Evolutionary conservation across 2,888 invertebrate species (phyloP), one percentile per base, ranked within the genome.

Genomic region (Alloscopus bannaensis): DNA sequence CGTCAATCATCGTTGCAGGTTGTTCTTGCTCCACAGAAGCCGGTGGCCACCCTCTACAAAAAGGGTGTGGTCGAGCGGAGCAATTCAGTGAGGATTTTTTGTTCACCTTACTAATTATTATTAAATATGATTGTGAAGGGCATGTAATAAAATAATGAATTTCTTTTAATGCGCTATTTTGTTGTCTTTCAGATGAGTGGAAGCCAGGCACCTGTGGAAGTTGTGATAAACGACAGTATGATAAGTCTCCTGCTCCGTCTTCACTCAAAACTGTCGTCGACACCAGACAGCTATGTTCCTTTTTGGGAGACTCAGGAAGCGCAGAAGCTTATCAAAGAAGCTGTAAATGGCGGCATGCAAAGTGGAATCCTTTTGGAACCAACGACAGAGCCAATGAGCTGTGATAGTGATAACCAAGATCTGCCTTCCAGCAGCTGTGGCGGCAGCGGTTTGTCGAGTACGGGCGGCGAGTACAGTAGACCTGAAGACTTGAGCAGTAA

Each of bases 181-280:
- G 3, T 45, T 45, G 8, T 45, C 3, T 57, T 57, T 1, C 24
- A 57, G 57, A 82, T 81, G 81, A 50, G 83, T 31, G 79, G 78
- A 47, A 60, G 29, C 36, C 70, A 81, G 60, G 82, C 85, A 84
- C 84, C 91, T 42, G 90, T 93, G 16, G 90, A 91, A 28, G 79
- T 86, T 29, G 71, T 84, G 29, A 91, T 95, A 70, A 94, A 94
- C 86, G 96, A 96, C 88, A 97, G 96, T 80, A 94, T 98, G 82
- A 92, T 98, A 85, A 96, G 97, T 0, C 89, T 98, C 65, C 90
- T 98, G 52, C 89, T 98, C 68, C 96, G 95, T 88, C 90, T 97
- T 16, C 97, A 98, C 88, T 95, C 95, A 1, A 96, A 97, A 87
- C 90, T 98, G 47, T 94, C 95, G 0, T 95, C 95, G 0, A 89